Percentiles rank a stretch among this genome's conserved stretches.
phyloP scores from a whole-genome alignment of 2,888 invertebrate species.

The Orthosia gothica region DNA sequence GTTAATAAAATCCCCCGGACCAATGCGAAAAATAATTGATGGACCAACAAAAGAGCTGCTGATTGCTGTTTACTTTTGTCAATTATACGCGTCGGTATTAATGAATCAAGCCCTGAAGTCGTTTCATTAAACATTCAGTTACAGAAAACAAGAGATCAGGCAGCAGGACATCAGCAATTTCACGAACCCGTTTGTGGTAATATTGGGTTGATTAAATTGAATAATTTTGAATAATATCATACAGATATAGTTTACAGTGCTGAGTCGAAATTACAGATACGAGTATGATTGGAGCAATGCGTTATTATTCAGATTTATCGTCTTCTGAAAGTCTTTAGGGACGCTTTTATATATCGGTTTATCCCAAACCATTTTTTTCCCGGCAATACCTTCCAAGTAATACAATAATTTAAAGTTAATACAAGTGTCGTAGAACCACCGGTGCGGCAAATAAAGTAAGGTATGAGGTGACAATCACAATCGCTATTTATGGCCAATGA shows the following conservation, averaged over 20 bases:
- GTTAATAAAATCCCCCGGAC: neutral
- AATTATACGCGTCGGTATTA: constrained; percentile 8
- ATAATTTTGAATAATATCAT: constrained; percentile 48
- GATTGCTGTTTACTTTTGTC: constrained; percentile 34
- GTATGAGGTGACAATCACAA: constrained; percentile 71
- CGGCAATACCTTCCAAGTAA: constrained; percentile 1
- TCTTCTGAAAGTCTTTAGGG: constrained; percentile 23
- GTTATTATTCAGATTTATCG: constrained; percentile 37
- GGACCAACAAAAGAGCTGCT: constrained; percentile 7
- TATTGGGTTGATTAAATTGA: constrained; percentile 41
- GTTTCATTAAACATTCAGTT: constrained; percentile 32
- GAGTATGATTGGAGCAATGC: constrained; percentile 28
- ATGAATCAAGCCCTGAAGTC: constrained; percentile 16
- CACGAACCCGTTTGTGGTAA: constrained; percentile 32
- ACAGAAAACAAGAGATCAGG: constrained; percentile 20
- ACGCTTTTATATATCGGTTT: constrained; percentile 7
- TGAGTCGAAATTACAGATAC: constrained; percentile 31
- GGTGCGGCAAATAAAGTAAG: constrained; percentile 60
- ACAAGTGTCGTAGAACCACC: constrained; percentile 39
- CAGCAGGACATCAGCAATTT: constrained; percentile 40
- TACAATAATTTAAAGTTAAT: constrained; percentile 33
- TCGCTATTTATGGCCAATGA: constrained; percentile 75
- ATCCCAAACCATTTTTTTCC: neutral
- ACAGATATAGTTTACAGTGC: constrained; percentile 27
- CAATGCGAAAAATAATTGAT: constrained; percentile 9